Percentiles rank a stretch among this genome's conserved stretches.
Evolutionary conservation across 2,797 vertebrate genomes (phyloP).

Genomic region (Schizopygopsis malacanthus): DNA sequence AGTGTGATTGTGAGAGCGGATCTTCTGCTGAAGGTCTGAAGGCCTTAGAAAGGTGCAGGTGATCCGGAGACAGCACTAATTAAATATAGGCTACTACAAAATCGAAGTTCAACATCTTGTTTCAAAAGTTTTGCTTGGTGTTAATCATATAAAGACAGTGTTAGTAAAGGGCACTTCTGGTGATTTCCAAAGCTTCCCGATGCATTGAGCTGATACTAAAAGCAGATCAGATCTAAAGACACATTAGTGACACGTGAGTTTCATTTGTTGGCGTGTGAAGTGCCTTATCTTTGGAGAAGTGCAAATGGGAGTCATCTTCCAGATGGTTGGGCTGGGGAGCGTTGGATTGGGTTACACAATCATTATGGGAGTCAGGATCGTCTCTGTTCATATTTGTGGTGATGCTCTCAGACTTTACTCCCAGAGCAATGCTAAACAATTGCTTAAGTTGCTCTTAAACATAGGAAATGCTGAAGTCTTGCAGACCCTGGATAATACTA

Average conservation of each 20-base stretch:
- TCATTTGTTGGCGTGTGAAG: constrained; percentile 5
- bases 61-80: background rate
- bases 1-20: constrained; percentile 23
- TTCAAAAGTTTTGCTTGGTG: background rate
- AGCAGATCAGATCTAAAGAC: background rate
- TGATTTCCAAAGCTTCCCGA: background rate
- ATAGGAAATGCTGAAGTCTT: background rate
- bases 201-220: background rate
- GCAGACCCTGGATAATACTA: background rate
- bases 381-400: constrained; percentile 26
- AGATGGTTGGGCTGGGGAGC: constrained; percentile 19
- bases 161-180: background rate
- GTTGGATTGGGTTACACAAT: constrained; percentile 41
- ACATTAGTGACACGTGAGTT: constrained; percentile 10
- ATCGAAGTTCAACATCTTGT: background rate
- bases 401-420: background rate
- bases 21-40: constrained; percentile 7
- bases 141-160: background rate
- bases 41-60: background rate
- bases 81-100: background rate
- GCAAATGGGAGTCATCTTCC: constrained; percentile 36
- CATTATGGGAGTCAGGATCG: constrained; percentile 20
- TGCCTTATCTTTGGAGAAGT: background rate
- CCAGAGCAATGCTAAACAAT: background rate
- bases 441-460: background rate